A percentile compares a stretch with the other conserved stretches of the same genome.
These are phyloP conservation scores for Reticulitermes speratus DNA, from an alignment of 1,140 invertebrate species.

Conservation along the genomic window DNA sequence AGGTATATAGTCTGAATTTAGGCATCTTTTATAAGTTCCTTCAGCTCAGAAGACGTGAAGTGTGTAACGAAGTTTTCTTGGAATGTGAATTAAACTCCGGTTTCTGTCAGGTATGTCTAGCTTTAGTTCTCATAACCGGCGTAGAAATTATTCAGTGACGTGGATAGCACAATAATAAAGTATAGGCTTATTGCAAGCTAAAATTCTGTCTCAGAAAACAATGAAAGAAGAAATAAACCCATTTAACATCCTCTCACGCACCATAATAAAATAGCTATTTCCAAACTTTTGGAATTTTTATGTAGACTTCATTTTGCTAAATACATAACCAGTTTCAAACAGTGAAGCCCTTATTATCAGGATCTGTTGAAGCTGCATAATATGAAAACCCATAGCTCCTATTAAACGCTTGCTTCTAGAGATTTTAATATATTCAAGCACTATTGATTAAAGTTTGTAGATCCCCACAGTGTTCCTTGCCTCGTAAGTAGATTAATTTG, in stretches of 20 bases:
- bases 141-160: neutral
- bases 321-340: neutral
- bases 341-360: neutral
- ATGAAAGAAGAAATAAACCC: neutral
- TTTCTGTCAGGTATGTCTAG: neutral
- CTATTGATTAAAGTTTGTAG: neutral
- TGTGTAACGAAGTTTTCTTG: neutral
- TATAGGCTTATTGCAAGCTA: too few relatives aligned
- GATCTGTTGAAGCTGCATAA: neutral
- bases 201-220: neutral
- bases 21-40: neutral
- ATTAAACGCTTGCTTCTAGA: neutral
- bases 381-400: neutral
- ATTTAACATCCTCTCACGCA: neutral
- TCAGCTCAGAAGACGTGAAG: neutral
- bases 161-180: neutral
- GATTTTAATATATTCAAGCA: neutral
- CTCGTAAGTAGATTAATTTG: neutral
- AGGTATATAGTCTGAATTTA: neutral
- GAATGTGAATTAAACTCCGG: slow-evolving; percentile 7
- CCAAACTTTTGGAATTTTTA: neutral
- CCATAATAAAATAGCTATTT: neutral
- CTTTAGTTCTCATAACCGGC: neutral
- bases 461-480: neutral
- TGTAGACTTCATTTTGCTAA: neutral